Conservation (phyloP, 2,888 invertebrate genomes). For the Oscheius onirici region DNA sequence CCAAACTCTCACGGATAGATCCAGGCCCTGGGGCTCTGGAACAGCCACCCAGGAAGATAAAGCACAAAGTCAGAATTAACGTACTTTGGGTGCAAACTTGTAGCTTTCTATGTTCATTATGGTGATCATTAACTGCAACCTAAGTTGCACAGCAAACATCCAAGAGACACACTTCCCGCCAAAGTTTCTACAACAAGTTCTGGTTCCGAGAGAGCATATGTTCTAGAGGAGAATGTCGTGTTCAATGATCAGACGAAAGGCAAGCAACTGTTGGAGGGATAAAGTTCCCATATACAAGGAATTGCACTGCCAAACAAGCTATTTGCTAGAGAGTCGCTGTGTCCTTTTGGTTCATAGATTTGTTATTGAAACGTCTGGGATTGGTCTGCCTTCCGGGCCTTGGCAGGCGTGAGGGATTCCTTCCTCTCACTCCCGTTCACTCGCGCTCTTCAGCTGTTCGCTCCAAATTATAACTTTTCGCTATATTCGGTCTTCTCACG, state of each 20-base stretch:
- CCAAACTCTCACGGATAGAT: conserved; percentile 2
- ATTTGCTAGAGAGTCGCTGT: not conserved
- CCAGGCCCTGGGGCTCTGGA: not conserved
- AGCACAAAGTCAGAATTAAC: conserved; percentile 2
- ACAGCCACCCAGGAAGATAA: not conserved
- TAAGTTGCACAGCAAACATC: conserved; percentile 19
- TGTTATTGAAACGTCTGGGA: conserved; percentile 1
- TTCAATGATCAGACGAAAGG: conserved; percentile 18
- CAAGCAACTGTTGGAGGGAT: conserved; percentile 14
- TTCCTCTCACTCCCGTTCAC: not conserved
- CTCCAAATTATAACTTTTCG: not conserved
- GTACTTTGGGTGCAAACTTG: not conserved
- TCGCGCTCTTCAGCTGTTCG: not conserved
- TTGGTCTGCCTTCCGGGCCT: not conserved
- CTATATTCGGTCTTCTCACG: conserved; percentile 22
- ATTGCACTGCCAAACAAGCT: conserved; percentile 8
- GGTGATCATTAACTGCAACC: conserved; percentile 15
- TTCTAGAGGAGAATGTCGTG: not conserved
- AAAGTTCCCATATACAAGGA: conserved; percentile 24
- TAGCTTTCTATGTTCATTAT: conserved; percentile 1
- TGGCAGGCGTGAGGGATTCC: not conserved
- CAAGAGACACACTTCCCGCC: not conserved
- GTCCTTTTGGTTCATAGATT: not conserved
- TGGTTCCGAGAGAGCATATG: not conserved
- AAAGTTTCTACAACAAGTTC: conserved; percentile 5